Evolutionary conservation across 2,888 invertebrate genomes (phyloP).

Genomic region (Xestobium rufovillosum): DNA sequence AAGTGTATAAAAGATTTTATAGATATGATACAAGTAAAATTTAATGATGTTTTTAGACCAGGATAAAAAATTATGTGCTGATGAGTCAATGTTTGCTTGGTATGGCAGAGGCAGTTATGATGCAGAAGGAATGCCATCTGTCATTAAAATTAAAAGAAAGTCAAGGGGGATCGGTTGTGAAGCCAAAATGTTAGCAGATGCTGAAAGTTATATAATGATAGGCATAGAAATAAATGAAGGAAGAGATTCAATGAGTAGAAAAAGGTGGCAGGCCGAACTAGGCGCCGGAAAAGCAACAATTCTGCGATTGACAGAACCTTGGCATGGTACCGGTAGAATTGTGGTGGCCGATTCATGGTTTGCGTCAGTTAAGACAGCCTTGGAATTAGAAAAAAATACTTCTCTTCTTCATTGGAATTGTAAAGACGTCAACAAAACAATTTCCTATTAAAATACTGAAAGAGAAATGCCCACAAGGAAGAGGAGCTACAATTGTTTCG

Average conservation of each 20-base stretch:
- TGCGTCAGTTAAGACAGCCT: constrained; percentile 1
- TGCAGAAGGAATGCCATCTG: constrained; percentile 10
- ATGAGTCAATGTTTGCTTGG: constrained; percentile 16
- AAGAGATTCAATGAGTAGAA: constrained; percentile 5
- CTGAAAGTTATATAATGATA: constrained; percentile 8
- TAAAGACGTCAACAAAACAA: constrained; percentile 1
- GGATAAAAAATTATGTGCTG: constrained; percentile 12
- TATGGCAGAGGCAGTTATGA: constrained; percentile 10
- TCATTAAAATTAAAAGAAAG: constrained; percentile 11
- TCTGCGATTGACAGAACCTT: constrained; percentile 4
- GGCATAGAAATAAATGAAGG: too few relatives aligned
- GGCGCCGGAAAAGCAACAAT: constrained; percentile 1
- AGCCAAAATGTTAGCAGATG: constrained; percentile 12
- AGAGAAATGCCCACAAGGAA: neutral
- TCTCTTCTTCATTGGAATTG: constrained; percentile 2
- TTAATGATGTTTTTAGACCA: constrained; percentile 8
- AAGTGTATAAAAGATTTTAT: constrained; percentile 2
- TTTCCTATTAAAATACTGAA: too few relatives aligned
- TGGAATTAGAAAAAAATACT: neutral
- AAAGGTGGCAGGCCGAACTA: constrained; percentile 4
- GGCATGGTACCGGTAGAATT: neutral
- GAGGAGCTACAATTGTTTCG: constrained; percentile 1
- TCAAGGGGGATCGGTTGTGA: constrained; percentile 13
- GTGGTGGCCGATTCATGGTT: constrained; percentile 1
- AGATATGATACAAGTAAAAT: constrained; percentile 4